These are phyloP conservation scores for Tolypeutes matacus DNA, from an alignment of 2,797 vertebrate genomes.

Conservation along the genomic window DNA sequence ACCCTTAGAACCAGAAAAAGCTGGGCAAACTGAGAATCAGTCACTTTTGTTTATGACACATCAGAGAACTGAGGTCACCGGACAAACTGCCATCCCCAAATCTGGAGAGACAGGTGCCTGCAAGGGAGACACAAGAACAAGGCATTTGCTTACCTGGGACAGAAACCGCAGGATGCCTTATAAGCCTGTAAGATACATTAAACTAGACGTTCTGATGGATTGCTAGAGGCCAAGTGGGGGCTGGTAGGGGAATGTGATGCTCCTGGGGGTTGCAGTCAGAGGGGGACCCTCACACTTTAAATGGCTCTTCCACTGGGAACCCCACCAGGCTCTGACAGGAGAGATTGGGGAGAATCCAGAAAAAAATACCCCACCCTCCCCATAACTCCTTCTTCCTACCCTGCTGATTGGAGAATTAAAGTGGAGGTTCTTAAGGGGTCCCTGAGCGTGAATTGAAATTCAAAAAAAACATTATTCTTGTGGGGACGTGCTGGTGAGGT, in stretches of 20 bases:
- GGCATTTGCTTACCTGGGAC: neutral
- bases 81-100: neutral
- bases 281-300: neutral
- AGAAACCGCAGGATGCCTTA: neutral
- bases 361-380: neutral
- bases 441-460: no score
- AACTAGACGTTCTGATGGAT: slow-evolving; percentile 12
- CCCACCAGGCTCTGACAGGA: neutral
- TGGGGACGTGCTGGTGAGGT: no score
- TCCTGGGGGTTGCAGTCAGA: neutral
- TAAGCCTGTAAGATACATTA: neutral
- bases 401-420: neutral
- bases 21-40: neutral
- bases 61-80: neutral
- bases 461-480: no score
- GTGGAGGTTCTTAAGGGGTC: no score
- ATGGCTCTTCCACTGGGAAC: neutral
- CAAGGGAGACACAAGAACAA: neutral
- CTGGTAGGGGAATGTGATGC: neutral
- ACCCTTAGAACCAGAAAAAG: neutral
- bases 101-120: neutral
- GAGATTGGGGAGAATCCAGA: neutral
- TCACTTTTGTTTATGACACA: neutral
- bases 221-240: neutral
- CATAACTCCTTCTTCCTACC: neutral